Conservation (phyloP, 2,113 vertebrate genomes). For the Trachemys scripta region DNA sequence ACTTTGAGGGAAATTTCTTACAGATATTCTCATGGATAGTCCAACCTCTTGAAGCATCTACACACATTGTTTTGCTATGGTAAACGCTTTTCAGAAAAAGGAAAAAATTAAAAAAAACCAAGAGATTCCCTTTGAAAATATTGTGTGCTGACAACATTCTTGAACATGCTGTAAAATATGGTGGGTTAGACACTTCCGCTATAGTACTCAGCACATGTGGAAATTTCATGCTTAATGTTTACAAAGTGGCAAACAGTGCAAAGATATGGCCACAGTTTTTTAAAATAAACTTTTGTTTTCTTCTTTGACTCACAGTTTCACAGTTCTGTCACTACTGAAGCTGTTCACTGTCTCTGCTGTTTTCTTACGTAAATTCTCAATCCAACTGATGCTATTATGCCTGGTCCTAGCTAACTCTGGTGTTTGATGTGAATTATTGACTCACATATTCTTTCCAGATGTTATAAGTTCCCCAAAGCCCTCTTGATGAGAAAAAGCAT, state of each 20-base stretch:
- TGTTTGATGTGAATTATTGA: slow-evolving; percentile 52
- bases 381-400: slow-evolving; percentile 75
- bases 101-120: not conserved
- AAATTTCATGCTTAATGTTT: not conserved
- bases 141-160: not conserved
- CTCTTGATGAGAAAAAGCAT: slow-evolving; percentile 88
- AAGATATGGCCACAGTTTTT: slow-evolving; percentile 44
- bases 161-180: not conserved
- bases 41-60: not conserved
- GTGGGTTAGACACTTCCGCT: not conserved
- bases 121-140: not conserved
- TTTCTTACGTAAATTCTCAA: slow-evolving; percentile 77
- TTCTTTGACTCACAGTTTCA: slow-evolving; percentile 62
- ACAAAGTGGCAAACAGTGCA: not conserved
- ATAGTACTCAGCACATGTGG: not conserved
- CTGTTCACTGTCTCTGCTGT: slow-evolving; percentile 72
- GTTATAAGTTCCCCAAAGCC: slow-evolving; percentile 87
- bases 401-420: slow-evolving; percentile 60
- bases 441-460: slow-evolving; percentile 88
- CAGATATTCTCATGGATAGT: not conserved
- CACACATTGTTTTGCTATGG: not conserved
- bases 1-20: not conserved
- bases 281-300: slow-evolving; percentile 38
- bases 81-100: not conserved
- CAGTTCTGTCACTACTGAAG: slow-evolving; percentile 60